Evolutionary conservation across 2,888 invertebrate species (phyloP).

Genomic region (Bimastos eiseni): DNA sequence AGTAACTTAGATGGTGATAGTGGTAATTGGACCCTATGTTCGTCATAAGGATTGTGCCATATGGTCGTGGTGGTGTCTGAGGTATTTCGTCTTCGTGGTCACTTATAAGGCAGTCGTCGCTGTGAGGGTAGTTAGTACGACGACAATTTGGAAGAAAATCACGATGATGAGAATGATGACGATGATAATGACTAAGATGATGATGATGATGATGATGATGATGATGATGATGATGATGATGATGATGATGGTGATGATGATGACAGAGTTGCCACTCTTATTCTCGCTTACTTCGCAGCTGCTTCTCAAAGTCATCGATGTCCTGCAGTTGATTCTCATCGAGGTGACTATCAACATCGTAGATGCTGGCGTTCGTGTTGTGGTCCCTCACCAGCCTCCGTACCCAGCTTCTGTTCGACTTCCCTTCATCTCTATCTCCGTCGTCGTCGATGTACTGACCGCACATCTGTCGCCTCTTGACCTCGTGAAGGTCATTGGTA

Average conservation of each 20-base stretch:
- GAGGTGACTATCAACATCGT: no score
- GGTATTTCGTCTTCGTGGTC: background rate
- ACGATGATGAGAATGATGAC: background rate
- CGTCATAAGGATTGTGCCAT: background rate
- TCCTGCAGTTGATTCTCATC: background rate
- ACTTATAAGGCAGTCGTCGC: background rate
- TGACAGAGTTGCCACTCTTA: background rate
- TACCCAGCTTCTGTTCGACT: background rate
- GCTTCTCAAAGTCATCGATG: background rate
- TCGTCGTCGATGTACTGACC: conserved; percentile 6
- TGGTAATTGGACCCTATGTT: background rate
- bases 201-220: background rate
- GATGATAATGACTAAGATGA: background rate
- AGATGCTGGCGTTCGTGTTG: conserved; percentile 2
- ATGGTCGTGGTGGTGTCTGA: background rate
- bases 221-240: background rate
- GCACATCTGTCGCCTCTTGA: conserved; percentile 9
- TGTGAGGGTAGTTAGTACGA: background rate
- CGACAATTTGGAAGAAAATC: background rate
- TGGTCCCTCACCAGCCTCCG: conserved; percentile 13
- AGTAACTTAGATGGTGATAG: background rate
- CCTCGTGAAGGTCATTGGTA: background rate
- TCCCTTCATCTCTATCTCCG: background rate
- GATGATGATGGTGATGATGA: background rate
- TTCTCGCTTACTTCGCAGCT: background rate